These are phyloP conservation scores for Teleogryllus oceanicus DNA, from an alignment of 2,888 invertebrate species.

Conservation along the genomic window DNA sequence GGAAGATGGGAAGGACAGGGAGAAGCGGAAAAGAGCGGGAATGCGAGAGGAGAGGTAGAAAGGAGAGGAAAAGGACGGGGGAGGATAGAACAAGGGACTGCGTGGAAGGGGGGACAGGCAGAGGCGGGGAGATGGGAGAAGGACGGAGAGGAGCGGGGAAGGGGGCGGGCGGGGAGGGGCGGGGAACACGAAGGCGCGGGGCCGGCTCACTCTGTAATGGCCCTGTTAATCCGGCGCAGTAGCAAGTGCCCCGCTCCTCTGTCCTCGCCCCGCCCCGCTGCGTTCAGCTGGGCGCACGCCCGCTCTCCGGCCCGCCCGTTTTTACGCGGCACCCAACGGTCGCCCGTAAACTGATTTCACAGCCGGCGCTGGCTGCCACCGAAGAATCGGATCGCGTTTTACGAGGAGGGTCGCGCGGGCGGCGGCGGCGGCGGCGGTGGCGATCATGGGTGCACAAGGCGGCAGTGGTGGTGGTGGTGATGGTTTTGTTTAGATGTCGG, in stretches of 20 bases:
- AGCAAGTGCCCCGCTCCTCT: not conserved
- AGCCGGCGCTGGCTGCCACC: not conserved
- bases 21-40: not conserved
- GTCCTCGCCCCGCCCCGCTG: not conserved
- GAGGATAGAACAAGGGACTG: too few species aligned
- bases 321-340: not conserved
- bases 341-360: slow-evolving; percentile 9
- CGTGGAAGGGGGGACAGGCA: not conserved
- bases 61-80: not conserved
- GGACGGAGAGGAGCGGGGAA: too few species aligned
- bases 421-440: not conserved
- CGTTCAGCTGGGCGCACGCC: not conserved
- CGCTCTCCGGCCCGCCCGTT: not conserved
- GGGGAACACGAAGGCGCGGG: not conserved
- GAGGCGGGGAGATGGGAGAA: not conserved
- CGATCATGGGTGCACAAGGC: too few species aligned
- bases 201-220: not conserved
- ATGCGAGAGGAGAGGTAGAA: not conserved
- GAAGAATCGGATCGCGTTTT: not conserved
- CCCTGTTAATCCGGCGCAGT: slow-evolving; percentile 10
- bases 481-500: too few species aligned
- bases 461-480: too few species aligned
- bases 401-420: not conserved
- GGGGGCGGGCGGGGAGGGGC: not conserved
- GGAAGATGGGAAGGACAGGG: too few species aligned